Percentiles rank a stretch among this genome's conserved stretches.
Evolutionary conservation across 37 sponge, comb jelly and placozoan species (phyloP).

Genomic region (Petrosia ficiformis): DNA sequence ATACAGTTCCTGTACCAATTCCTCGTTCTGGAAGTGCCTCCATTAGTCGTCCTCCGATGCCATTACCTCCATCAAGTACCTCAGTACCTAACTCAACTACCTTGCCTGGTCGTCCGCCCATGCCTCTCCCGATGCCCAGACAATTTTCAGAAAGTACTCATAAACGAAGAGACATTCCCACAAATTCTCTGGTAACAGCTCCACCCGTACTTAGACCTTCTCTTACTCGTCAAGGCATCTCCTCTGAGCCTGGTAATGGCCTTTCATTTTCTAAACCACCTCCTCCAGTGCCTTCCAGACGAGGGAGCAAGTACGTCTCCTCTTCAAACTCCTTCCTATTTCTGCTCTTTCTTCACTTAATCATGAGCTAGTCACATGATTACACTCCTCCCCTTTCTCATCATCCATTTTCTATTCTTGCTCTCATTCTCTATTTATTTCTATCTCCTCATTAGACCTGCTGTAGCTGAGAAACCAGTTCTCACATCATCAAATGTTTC

Average conservation of each 20-base stretch:
- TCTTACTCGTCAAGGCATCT: not conserved
- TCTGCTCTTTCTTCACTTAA: slow-evolving; percentile 6
- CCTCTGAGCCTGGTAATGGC: slow-evolving; percentile 4
- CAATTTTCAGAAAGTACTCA: not conserved
- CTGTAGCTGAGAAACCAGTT: not conserved
- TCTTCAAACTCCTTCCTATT: not conserved
- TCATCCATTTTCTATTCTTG: no score
- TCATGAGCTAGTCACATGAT: no score
- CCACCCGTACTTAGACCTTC: not conserved
- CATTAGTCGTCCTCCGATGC: no score
- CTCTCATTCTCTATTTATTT: no score
- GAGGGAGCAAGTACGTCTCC: not conserved
- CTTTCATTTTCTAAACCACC: not conserved
- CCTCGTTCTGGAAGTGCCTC: not conserved
- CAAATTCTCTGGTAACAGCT: not conserved
- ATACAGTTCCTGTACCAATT: not conserved
- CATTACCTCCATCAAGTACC: no score
- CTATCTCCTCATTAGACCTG: no score
- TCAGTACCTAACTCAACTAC: not conserved
- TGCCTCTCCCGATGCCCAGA: not conserved
- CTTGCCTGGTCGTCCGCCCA: slow-evolving; percentile 2
- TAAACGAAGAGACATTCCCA: no score
- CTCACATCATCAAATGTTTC: not conserved
- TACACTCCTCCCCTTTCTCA: no score
- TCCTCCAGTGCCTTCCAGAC: not conserved